Conservation (phyloP, 2,888 invertebrate genomes). For the Andricus quercusramuli region DNA sequence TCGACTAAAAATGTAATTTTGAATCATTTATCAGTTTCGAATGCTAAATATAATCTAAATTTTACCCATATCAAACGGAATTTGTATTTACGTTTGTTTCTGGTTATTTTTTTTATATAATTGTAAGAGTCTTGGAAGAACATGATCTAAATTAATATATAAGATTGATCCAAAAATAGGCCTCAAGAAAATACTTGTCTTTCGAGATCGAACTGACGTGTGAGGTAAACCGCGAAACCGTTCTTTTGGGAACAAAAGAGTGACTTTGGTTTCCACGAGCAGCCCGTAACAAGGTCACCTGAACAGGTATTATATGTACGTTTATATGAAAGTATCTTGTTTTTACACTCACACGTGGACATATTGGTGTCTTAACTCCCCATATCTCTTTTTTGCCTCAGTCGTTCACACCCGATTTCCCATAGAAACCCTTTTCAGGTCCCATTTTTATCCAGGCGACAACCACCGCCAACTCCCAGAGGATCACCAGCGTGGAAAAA, state of each 20-base stretch:
- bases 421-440: too few relatives aligned
- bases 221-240: constrained; percentile 64
- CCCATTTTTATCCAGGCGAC: too few relatives aligned
- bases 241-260: constrained; percentile 66
- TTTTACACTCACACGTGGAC: constrained; percentile 3
- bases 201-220: constrained; percentile 49
- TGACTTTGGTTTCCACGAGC: constrained; percentile 30
- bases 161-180: constrained; percentile 53
- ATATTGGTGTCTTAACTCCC: neutral
- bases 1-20: neutral
- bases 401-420: constrained; percentile 58
- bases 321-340: neutral
- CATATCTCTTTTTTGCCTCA: neutral
- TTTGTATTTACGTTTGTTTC: neutral
- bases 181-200: constrained; percentile 55
- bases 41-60: neutral
- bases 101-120: neutral
- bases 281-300: constrained; percentile 12
- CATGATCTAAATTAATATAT: neutral
- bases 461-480: too few relatives aligned
- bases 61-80: neutral
- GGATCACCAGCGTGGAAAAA: too few relatives aligned
- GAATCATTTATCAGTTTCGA: neutral
- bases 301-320: neutral
- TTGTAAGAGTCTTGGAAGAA: neutral